phyloP scores from a whole-genome alignment of 2,888 invertebrate species.

The Corbicula japonica region DNA sequence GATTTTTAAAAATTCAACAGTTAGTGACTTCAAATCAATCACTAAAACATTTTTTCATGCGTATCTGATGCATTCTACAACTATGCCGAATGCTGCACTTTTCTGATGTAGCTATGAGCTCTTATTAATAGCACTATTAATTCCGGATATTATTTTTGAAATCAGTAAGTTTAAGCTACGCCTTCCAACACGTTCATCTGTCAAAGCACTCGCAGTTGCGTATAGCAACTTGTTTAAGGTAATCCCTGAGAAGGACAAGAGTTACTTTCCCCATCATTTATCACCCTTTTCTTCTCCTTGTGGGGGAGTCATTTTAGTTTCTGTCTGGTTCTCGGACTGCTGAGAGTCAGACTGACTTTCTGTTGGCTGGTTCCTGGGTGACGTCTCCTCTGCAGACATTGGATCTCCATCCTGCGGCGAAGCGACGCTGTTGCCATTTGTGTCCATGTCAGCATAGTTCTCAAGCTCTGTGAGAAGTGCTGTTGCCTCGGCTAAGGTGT shows the following conservation, averaged over 20 bases:
- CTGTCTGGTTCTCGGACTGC: conserved; percentile 42
- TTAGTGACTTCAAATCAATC: too few species aligned
- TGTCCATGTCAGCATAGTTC: conserved; percentile 75
- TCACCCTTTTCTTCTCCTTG: conserved; percentile 59
- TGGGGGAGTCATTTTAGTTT: neutral
- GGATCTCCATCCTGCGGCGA: conserved; percentile 53
- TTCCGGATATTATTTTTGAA: too few species aligned
- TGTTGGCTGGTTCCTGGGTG: conserved; percentile 28
- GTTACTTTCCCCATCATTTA: conserved; percentile 37
- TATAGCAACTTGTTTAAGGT: conserved; percentile 1
- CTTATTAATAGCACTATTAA: too few species aligned
- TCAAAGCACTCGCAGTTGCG: too few species aligned
- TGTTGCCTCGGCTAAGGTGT: conserved; percentile 87
- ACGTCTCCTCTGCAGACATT: conserved; percentile 27
- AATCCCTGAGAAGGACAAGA: conserved; percentile 44
- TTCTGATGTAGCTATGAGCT: too few species aligned
- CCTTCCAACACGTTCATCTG: too few species aligned
- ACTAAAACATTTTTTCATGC: too few species aligned
- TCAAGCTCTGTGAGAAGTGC: conserved; percentile 87
- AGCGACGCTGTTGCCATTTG: conserved; percentile 65
- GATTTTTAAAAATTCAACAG: too few species aligned
- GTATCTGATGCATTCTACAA: too few species aligned
- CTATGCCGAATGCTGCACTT: too few species aligned
- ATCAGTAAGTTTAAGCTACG: too few species aligned
- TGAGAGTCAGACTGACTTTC: conserved; percentile 55